A percentile compares a stretch with the other conserved stretches of the same genome.
phyloP scores from a whole-genome alignment of 2,113 vertebrate species.

The Dipodomys merriami region DNA sequence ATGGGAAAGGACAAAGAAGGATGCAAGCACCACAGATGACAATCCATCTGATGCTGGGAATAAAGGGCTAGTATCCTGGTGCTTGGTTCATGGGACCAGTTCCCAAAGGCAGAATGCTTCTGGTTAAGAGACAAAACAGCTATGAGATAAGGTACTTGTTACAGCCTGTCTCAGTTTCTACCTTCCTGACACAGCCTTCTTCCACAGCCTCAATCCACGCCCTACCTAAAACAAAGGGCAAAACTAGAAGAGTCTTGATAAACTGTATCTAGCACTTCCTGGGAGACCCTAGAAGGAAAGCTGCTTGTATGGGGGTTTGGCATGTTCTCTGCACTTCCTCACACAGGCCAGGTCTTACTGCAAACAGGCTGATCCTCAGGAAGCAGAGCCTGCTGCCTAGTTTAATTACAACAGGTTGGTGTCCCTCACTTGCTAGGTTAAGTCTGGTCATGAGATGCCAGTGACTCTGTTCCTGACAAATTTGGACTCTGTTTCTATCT shows the following conservation, averaged over 20 bases:
- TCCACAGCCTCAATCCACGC: background rate
- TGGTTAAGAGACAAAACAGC: background rate
- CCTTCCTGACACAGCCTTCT: background rate
- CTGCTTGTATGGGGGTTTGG: background rate
- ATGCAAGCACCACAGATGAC: background rate
- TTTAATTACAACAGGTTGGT: background rate
- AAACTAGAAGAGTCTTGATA: too few species aligned
- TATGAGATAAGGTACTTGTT: background rate
- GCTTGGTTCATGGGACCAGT: background rate
- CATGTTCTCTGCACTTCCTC: background rate
- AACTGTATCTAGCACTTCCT: background rate
- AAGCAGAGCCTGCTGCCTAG: background rate
- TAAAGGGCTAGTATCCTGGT: background rate
- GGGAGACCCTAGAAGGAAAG: background rate
- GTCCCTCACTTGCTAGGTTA: background rate
- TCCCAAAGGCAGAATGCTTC: background rate
- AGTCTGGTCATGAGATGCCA: background rate
- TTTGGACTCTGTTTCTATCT: background rate
- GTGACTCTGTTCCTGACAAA: background rate
- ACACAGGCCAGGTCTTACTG: background rate
- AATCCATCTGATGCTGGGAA: background rate
- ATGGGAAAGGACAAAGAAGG: background rate
- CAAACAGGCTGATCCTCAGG: background rate
- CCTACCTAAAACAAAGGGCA: background rate
- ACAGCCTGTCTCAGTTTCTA: background rate